Evolutionary conservation across 2,797 vertebrate genomes (phyloP).

Genomic region (Pangasius sanitwongsei): DNA sequence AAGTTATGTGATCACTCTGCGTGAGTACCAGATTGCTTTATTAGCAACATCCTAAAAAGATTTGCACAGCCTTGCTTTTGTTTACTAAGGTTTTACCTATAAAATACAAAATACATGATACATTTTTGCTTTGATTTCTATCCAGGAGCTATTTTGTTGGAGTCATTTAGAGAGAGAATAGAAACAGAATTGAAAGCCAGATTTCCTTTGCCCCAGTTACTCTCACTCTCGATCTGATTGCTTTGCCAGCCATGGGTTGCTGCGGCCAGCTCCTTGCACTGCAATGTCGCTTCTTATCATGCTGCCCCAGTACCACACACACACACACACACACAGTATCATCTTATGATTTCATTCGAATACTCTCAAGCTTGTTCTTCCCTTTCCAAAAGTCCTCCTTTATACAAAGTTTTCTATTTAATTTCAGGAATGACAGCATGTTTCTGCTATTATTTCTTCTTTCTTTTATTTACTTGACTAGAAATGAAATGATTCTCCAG

Average conservation of each 20-base stretch:
- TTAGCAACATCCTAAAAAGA: neutral
- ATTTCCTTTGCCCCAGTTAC: constrained; percentile 10
- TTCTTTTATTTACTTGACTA: neutral
- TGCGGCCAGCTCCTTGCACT: neutral
- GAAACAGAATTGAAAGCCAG: neutral
- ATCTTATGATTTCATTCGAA: constrained; percentile 27
- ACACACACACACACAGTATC: neutral
- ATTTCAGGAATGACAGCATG: constrained; percentile 2
- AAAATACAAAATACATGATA: neutral
- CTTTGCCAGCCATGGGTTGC: constrained; percentile 16
- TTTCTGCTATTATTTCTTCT: constrained; percentile 1
- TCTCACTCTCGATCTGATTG: constrained; percentile 8
- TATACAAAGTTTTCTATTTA: constrained; percentile 25
- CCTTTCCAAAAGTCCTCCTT: constrained; percentile 10
- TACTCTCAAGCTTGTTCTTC: neutral
- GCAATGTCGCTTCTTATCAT: constrained; percentile 5
- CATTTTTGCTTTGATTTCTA: neutral
- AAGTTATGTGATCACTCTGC: neutral
- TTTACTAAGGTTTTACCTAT: neutral
- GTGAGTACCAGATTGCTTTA: neutral
- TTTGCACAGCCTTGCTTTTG: neutral
- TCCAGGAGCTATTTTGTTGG: neutral
- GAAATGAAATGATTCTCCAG: constrained; percentile 41
- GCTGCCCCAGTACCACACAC: neutral
- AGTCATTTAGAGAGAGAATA: neutral